These are phyloP conservation scores for Acrocephalus scirpaceus DNA, from an alignment of 2,797 vertebrate species.

Conservation along the genomic window DNA sequence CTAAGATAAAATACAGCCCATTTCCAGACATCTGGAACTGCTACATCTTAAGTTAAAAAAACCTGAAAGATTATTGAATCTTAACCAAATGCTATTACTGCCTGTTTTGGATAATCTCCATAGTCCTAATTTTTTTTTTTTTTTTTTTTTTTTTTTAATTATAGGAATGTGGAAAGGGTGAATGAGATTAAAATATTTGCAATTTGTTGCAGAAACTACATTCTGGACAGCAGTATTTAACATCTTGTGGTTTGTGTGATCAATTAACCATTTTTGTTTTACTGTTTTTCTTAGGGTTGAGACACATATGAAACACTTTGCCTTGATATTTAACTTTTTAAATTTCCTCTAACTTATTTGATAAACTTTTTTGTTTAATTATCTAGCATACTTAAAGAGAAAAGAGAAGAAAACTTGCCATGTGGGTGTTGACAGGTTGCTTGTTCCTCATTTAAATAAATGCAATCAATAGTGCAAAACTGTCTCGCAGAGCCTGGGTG, in stretches of 20 bases:
- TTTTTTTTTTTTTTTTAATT: background rate
- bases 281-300: background rate
- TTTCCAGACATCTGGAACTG: background rate
- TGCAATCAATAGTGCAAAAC: background rate
- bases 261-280: slow-evolving; percentile 13
- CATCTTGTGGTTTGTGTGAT: background rate
- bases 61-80: background rate
- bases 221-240: background rate
- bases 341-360: background rate
- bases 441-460: background rate
- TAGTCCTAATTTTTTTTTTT: background rate
- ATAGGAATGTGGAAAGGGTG: background rate
- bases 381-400: background rate
- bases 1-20: background rate
- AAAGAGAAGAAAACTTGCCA: background rate
- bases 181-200: background rate
- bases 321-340: background rate
- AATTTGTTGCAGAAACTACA: background rate
- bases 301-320: background rate
- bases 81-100: background rate
- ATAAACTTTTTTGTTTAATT: background rate
- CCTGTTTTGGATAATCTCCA: background rate
- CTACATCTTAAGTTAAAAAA: background rate
- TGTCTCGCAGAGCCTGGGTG: background rate
- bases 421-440: background rate